Conservation (phyloP, 2,113 vertebrate species). For the Syngnathus typhle region DNA sequence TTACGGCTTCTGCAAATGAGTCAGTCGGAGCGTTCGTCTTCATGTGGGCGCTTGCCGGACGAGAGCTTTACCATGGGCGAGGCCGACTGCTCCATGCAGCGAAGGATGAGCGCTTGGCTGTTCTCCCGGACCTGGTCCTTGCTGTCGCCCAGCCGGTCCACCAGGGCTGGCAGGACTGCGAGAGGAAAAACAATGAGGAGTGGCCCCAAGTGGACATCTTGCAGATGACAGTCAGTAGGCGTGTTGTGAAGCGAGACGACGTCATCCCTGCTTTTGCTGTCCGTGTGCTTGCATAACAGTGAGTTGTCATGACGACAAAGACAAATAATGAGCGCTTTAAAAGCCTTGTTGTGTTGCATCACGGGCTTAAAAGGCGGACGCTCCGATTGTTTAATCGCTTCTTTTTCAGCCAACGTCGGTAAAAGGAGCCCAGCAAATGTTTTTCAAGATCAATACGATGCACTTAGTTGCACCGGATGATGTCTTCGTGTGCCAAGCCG, state of each 20-base stretch:
- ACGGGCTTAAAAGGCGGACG: constrained; percentile 24
- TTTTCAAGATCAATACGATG: constrained; percentile 50
- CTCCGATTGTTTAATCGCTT: not conserved
- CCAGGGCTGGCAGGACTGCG: constrained; percentile 81
- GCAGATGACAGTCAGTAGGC: constrained; percentile 10
- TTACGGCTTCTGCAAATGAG: not conserved
- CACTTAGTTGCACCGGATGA: constrained; percentile 42
- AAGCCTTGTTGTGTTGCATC: constrained; percentile 36
- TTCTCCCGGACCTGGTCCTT: constrained; percentile 97
- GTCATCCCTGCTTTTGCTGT: constrained; percentile 45
- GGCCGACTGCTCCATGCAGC: constrained; percentile 83
- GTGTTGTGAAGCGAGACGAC: constrained; percentile 12
- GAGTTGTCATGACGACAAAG: constrained; percentile 50
- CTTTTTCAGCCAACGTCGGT: not conserved
- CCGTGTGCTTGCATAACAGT: constrained; percentile 44
- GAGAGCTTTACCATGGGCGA: constrained; percentile 77
- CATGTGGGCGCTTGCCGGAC: not conserved
- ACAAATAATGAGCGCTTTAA: constrained; percentile 25
- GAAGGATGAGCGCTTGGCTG: constrained; percentile 83
- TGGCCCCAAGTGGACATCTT: constrained; percentile 42
- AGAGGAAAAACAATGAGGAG: constrained; percentile 21
- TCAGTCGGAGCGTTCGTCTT: not conserved
- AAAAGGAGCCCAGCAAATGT: not conserved
- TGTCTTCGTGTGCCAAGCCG: constrained; percentile 27
- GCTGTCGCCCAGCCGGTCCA: constrained; percentile 89